These are phyloP conservation scores for Spea hammondii DNA, from an alignment of 2,797 vertebrate species.

Conservation along the genomic window DNA sequence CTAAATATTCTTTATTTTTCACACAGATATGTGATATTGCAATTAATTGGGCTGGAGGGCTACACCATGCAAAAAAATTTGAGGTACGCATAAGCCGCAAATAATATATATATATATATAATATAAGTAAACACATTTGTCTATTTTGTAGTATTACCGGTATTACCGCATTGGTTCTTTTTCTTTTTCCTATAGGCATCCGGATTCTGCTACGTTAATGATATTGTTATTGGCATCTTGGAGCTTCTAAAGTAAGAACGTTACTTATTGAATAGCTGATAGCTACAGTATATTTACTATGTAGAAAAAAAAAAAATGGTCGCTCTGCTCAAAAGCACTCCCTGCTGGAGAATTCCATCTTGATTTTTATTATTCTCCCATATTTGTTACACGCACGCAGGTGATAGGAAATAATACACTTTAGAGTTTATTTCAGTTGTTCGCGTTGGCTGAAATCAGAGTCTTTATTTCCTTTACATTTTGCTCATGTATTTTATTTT, in stretches of 20 bases:
- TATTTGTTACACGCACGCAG: no score
- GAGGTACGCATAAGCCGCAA: conserved; percentile 72
- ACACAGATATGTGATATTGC: conserved; percentile 96
- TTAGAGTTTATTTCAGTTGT: no score
- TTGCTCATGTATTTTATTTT: no score
- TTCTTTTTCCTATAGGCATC: conserved; percentile 76
- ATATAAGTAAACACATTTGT: not conserved
- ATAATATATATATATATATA: no score
- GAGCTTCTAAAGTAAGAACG: conserved; percentile 91
- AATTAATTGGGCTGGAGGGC: conserved; percentile 96
- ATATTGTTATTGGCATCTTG: conserved; percentile 97
- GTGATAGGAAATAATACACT: no score
- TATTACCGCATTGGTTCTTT: not conserved
- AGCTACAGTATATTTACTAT: no score
- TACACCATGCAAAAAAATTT: conserved; percentile 97
- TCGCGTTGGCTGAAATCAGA: no score
- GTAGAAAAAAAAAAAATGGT: no score
- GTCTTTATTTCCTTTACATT: no score
- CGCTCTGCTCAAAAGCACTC: no score
- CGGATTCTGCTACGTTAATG: conserved; percentile 97
- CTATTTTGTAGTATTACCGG: not conserved
- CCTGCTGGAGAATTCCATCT: no score
- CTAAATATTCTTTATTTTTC: not conserved
- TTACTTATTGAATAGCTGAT: not conserved
- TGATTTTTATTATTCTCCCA: no score